phyloP scores from a whole-genome alignment of 2,888 invertebrate species.

The Latrodectus elegans region DNA sequence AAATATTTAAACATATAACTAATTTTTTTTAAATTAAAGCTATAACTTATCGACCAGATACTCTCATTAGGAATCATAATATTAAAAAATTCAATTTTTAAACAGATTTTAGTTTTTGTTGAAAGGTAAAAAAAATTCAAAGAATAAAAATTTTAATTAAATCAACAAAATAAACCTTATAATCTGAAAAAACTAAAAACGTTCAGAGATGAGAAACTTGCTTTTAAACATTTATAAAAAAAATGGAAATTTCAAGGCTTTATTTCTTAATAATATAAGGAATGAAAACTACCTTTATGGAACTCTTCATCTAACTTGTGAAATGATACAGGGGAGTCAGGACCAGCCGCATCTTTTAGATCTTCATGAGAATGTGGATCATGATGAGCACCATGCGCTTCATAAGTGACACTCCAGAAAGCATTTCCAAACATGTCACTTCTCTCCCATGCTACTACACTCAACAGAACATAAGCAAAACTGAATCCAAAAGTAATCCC shows the following conservation, averaged over 20 bases:
- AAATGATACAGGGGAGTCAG: conserved; percentile 77
- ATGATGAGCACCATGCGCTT: conserved; percentile 72
- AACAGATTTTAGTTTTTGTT: neutral
- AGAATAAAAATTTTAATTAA: neutral
- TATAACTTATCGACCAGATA: too few species aligned
- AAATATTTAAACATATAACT: too few species aligned
- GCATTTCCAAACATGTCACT: conserved; percentile 52
- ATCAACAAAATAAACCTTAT: neutral
- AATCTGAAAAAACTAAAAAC: neutral
- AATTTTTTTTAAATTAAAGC: too few species aligned
- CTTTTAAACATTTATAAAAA: neutral
- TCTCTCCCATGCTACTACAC: conserved; percentile 71
- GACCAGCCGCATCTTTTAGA: conserved; percentile 74
- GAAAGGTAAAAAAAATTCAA: neutral
- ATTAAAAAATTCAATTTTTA: too few species aligned
- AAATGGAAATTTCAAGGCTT: neutral
- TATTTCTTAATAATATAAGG: neutral
- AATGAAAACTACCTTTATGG: conserved; percentile 77
- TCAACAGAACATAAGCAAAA: conserved; percentile 83
- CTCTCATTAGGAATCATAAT: too few species aligned
- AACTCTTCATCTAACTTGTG: conserved; percentile 80
- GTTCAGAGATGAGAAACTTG: neutral
- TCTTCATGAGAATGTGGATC: conserved; percentile 73
- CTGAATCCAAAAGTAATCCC: conserved; percentile 86
- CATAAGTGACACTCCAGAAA: conserved; percentile 17